phyloP scores from a whole-genome alignment of 1,140 invertebrate genomes.

The Caerostris darwini region DNA sequence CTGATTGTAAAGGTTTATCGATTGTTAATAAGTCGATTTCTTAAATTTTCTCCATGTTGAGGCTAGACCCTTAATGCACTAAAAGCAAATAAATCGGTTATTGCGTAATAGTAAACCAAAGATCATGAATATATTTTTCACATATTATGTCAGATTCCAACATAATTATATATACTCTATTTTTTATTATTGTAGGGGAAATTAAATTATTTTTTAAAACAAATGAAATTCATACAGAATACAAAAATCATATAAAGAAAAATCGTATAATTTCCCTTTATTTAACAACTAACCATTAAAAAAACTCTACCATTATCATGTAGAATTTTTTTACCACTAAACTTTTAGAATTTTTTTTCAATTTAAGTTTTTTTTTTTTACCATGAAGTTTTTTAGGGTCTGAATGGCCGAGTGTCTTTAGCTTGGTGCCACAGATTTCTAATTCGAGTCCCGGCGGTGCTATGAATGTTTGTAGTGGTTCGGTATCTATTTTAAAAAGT shows the following conservation, averaged over 20 bases:
- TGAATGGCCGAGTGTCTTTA: no score
- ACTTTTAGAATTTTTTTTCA: no score
- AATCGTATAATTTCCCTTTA: background rate
- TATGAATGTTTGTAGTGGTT: no score
- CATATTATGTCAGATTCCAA: background rate
- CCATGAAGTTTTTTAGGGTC: no score
- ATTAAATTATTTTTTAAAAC: background rate
- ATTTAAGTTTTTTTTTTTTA: no score
- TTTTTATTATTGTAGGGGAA: background rate
- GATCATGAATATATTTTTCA: background rate
- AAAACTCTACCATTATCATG: no score
- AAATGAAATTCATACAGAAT: background rate
- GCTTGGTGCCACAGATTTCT: no score
- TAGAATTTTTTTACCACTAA: no score
- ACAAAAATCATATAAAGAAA: background rate
- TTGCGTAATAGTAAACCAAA: background rate
- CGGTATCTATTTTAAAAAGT: no score
- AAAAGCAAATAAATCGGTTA: background rate
- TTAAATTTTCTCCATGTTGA: background rate
- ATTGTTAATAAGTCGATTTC: constrained; percentile 12
- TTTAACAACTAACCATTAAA: no score
- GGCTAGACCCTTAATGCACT: background rate
- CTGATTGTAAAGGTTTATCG: background rate
- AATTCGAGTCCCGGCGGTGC: no score
- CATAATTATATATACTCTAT: background rate